These are phyloP conservation scores for Takifugu ocellatus DNA, from an alignment of 2,797 vertebrate species.

Conservation along the genomic window DNA sequence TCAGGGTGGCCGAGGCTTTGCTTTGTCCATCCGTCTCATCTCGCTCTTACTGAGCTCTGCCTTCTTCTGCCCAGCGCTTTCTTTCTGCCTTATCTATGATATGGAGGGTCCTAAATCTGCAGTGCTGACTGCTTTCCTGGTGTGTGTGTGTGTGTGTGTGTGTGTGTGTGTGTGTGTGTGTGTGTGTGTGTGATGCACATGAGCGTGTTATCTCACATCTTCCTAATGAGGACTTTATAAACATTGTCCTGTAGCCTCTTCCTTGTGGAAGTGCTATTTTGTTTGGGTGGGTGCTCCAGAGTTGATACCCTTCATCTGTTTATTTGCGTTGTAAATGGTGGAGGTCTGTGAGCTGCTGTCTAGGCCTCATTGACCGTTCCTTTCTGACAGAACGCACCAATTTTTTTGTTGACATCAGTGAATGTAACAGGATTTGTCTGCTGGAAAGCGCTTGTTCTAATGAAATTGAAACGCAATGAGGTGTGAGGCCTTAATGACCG, in stretches of 20 bases:
- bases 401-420: slow-evolving; percentile 44
- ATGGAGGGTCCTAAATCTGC: slow-evolving; percentile 82
- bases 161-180: slow-evolving; percentile 54
- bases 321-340: slow-evolving; percentile 75
- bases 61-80: slow-evolving; percentile 62
- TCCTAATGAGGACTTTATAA: slow-evolving; percentile 99
- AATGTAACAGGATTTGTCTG: slow-evolving; percentile 52
- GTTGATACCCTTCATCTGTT: slow-evolving; percentile 74
- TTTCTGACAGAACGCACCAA: slow-evolving; percentile 56
- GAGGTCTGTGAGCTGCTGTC: slow-evolving; percentile 54
- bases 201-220: slow-evolving; percentile 86
- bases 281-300: slow-evolving; percentile 77
- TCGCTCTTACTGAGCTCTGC: slow-evolving; percentile 63
- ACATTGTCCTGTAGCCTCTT: slow-evolving; percentile 85
- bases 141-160: slow-evolving; percentile 55
- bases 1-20: slow-evolving; percentile 78
- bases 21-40: slow-evolving; percentile 77
- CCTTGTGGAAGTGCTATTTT: slow-evolving; percentile 81
- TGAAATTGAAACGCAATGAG: slow-evolving; percentile 73
- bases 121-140: slow-evolving; percentile 69
- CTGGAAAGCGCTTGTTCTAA: slow-evolving; percentile 33
- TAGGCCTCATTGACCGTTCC: slow-evolving; percentile 68
- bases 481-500: slow-evolving; percentile 55
- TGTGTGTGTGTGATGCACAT: slow-evolving; percentile 63
- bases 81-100: slow-evolving; percentile 89